Evolutionary conservation across 2,797 vertebrate genomes (phyloP), one percentile per base, ranked within the genome.

Genomic region (Alcedo quadribrachys): DNA sequence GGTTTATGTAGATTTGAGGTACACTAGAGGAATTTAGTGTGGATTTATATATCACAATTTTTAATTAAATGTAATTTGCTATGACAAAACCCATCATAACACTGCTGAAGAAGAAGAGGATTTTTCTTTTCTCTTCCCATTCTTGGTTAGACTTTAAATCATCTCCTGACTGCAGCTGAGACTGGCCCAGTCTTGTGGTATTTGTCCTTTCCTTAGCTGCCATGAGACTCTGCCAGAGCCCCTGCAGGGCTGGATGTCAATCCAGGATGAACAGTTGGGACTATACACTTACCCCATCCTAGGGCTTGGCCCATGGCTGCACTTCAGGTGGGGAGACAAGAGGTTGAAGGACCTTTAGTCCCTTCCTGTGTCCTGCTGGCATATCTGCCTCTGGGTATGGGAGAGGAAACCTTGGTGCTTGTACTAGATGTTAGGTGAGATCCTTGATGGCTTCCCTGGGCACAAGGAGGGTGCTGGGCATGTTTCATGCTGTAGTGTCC

Each of bases 211-310:
- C 30, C 60, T 90, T 62, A 40, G 30, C 43, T 57, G 11, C 51
- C n/a, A 11, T 3, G 5, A 65, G 19, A 79, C 16, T 10, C 25
- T 61, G 37, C 18, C 4, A 8, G 33, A 68, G 50, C 24, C 27
- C 58, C 40, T 28, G 33, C 28, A 66, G 54, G 24, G 25, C 30
- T 77, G 51, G 3, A 1, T 35, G 20, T 17, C 55, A 40, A 8
- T 6, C 8, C 10, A 33, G 7, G 32, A 14, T 69, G 27, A 70
- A 16, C 13, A 22, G 7, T 1, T 58, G 62, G 8, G 51, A 18
- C n/a, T 60, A 8, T 35, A 14, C 3, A 1, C 27, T 40, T 27
- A 46, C 6, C 8, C 9, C 2, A 0, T 22, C 1, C 0, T n/a
- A 32, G 16, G 16, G 5, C 27, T 54, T 24, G 11, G 33, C 27